Evolutionary conservation across 2,113 vertebrate species (phyloP).

Genomic region (crab-eating macaque (Macaca fascicularis)): T2T-MFA8v1.1 NC_088376.1:187321501-187322000

Average conservation of each 20-base stretch:
- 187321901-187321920: not conserved
- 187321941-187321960: not conserved
- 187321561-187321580: not conserved
- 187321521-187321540: not conserved
- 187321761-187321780: not conserved
- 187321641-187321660: accelerated
- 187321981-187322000: not conserved
- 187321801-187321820: not conserved
- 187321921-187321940: not conserved
- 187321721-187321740: not conserved
- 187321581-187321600: not conserved
- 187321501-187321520: not conserved
- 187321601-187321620: not conserved
- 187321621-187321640: not conserved
- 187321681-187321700: not conserved
- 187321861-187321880: not conserved
- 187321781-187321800: not conserved
- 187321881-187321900: not conserved
- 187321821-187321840: not conserved
- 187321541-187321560: not conserved
- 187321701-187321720: not conserved
- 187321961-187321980: not conserved
- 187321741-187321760: not conserved
- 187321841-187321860: not conserved
- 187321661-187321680: not conserved